Percentiles rank a stretch among this genome's conserved stretches.
These are phyloP conservation scores for Erynnis tages DNA, from an alignment of 2,888 invertebrate species.

Conservation along the genomic window DNA sequence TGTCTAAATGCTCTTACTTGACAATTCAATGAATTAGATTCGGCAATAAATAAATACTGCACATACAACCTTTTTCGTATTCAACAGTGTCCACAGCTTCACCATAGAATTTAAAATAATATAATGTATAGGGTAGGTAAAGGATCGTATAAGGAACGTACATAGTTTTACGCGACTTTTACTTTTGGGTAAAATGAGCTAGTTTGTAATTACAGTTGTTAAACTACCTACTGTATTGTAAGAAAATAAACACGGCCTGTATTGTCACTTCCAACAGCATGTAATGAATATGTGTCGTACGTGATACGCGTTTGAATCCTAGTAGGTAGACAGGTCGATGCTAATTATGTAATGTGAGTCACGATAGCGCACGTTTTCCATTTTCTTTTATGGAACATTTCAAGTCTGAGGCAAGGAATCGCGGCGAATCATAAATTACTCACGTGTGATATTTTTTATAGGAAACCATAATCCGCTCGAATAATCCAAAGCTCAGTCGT, in stretches of 20 bases:
- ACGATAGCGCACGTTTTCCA: constrained; percentile 18
- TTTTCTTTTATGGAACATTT: constrained; percentile 18
- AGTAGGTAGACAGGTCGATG: constrained; percentile 4
- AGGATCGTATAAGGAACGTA: too few species aligned
- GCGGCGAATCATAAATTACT: constrained; percentile 15
- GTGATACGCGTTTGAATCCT: constrained; percentile 9
- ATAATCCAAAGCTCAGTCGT: constrained; percentile 29
- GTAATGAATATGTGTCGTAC: constrained; percentile 22
- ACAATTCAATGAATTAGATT: constrained; percentile 23
- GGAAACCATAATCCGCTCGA: constrained; percentile 32
- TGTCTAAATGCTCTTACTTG: constrained; percentile 5
- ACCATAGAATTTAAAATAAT: constrained; percentile 8
- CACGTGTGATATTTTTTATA: constrained; percentile 30
- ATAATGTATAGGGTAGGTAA: too few species aligned
- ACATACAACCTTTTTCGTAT: constrained; percentile 17
- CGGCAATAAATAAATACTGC: constrained; percentile 15
- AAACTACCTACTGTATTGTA: too few species aligned
- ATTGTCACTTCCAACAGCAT: constrained; percentile 5
- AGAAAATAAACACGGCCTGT: constrained; percentile 9
- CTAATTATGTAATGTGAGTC: not conserved
- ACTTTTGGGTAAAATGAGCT: too few species aligned
- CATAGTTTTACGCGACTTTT: too few species aligned
- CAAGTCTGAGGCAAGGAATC: not conserved
- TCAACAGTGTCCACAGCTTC: constrained; percentile 9
- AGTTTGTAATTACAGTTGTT: too few species aligned